phyloP scores from a whole-genome alignment of 2,113 vertebrate genomes.

The Aramus guarauna region DNA sequence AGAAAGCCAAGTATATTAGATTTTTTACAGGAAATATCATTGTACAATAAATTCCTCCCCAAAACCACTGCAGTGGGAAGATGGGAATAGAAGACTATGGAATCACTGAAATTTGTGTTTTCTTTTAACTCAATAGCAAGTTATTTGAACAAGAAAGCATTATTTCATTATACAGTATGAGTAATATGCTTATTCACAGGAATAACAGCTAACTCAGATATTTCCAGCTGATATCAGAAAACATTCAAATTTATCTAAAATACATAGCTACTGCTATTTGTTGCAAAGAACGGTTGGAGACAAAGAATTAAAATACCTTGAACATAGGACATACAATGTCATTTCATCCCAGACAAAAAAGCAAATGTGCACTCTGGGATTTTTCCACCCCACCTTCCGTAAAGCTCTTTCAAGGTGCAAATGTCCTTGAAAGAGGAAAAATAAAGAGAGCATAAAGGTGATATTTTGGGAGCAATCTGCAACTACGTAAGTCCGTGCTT shows the following conservation, averaged over 20 bases:
- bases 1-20: not conserved
- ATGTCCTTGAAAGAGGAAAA: not conserved
- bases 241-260: not conserved
- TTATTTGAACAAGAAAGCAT: not conserved
- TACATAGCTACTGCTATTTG: not conserved
- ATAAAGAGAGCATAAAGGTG: not conserved
- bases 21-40: not conserved
- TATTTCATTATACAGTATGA: not conserved
- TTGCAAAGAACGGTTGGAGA: not conserved
- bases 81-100: not conserved
- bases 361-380: not conserved
- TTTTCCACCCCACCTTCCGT: not conserved
- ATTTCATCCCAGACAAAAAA: not conserved
- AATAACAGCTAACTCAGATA: not conserved
- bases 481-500: not conserved
- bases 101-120: not conserved
- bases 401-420: not conserved
- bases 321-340: slow-evolving; percentile 2
- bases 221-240: not conserved
- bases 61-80: not conserved
- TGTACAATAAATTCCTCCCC: not conserved
- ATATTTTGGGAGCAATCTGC: not conserved
- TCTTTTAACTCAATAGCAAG: not conserved
- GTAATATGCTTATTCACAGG: not conserved
- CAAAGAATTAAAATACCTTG: not conserved